Percentiles rank a stretch among this genome's conserved stretches.
Evolutionary conservation across 1,140 invertebrate genomes (phyloP).

Genomic region (Adelges cooleyi): DNA sequence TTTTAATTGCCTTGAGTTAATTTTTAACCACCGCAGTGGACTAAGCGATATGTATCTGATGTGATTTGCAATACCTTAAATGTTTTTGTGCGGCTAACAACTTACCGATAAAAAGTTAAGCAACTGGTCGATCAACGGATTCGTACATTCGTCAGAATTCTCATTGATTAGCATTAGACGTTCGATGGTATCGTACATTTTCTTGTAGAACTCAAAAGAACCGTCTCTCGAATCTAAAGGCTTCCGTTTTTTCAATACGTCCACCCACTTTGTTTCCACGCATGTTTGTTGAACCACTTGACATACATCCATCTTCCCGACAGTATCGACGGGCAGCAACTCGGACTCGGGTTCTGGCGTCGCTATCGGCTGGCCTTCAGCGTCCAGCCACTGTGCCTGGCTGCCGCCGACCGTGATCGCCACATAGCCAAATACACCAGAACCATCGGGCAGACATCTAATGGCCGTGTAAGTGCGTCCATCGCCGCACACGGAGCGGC

Average conservation of each 20-base stretch:
- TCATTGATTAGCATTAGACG: neutral
- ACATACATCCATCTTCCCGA: too few relatives aligned
- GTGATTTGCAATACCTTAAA: too few relatives aligned
- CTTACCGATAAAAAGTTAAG: neutral
- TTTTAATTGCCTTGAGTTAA: too few relatives aligned
- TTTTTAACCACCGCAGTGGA: too few relatives aligned
- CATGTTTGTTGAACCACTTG: neutral
- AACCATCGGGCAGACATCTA: neutral
- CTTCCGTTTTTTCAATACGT: neutral
- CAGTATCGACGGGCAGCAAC: neutral
- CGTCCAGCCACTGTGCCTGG: neutral
- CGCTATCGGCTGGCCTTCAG: neutral
- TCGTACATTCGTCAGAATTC: neutral
- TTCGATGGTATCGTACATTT: neutral
- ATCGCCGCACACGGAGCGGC: neutral
- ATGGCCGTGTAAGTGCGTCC: slow-evolving; percentile 1
- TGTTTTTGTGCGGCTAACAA: too few relatives aligned
- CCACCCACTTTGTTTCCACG: neutral
- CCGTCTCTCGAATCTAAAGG: neutral
- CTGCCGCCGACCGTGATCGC: neutral
- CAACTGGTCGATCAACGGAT: neutral
- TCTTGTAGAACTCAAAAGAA: neutral
- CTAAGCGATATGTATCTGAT: too few relatives aligned
- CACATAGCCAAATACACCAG: slow-evolving; percentile 3
- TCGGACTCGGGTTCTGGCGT: neutral